A percentile compares a stretch with the other conserved stretches of the same genome.
Conservation (phyloP, 1,140 invertebrate species). For the Heliothis virescens region DNA sequence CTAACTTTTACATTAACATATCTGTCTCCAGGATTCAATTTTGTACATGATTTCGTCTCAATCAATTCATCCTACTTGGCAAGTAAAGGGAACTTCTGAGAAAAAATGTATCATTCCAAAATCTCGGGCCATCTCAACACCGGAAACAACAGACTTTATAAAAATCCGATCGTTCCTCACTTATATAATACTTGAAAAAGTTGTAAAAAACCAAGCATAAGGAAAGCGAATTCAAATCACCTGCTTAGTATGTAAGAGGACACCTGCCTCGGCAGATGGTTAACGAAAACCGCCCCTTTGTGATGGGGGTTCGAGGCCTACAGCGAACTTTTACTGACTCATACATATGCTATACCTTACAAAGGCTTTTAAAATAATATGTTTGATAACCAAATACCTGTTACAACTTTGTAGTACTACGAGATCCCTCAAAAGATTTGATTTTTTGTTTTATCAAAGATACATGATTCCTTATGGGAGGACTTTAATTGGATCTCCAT, state of each 20-base stretch:
- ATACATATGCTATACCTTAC: conserved; percentile 16
- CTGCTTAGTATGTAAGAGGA: conserved; percentile 79
- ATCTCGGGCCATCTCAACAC: neutral
- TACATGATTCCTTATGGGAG: conserved; percentile 11
- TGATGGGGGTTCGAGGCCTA: conserved; percentile 50
- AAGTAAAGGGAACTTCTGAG: no score
- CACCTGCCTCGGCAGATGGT: conserved; percentile 82
- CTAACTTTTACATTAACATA: no score
- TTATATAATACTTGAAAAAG: conserved; percentile 39
- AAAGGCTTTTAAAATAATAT: conserved; percentile 8
- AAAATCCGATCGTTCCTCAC: conserved; percentile 42
- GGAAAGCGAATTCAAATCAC: conserved; percentile 79
- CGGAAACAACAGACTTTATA: conserved; percentile 42
- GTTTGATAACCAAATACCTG: conserved; percentile 24
- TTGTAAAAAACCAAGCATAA: conserved; percentile 40
- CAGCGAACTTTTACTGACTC: conserved; percentile 31
- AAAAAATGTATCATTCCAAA: neutral
- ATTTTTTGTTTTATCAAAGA: neutral
- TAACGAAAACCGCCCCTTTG: conserved; percentile 70
- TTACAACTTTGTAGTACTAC: conserved; percentile 16
- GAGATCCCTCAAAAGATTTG: neutral
- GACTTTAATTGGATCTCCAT: conserved; percentile 12
- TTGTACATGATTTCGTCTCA: no score
- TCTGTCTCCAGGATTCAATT: no score
- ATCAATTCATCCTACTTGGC: no score